Conservation (phyloP, 23 tunicate genomes). For the Styela clava region DNA sequence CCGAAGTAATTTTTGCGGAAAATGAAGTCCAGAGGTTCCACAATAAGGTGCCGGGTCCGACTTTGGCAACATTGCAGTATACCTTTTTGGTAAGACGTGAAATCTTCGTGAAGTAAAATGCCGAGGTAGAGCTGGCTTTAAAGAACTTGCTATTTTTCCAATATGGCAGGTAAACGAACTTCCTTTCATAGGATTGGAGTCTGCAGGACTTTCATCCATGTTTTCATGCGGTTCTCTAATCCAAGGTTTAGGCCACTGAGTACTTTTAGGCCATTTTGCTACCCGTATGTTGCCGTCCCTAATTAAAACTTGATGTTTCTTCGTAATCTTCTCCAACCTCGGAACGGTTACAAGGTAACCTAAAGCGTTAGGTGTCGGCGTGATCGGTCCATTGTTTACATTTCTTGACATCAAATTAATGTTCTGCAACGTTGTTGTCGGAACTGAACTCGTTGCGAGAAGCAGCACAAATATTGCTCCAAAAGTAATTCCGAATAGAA, state of each 20-base stretch:
- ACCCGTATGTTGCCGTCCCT: no score
- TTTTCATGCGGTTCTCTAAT: not conserved
- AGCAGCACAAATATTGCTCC: not conserved
- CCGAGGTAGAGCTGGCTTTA: not conserved
- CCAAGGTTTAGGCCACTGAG: not conserved
- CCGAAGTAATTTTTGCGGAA: not conserved
- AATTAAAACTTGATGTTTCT: not conserved
- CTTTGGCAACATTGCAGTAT: not conserved
- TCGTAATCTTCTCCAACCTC: not conserved
- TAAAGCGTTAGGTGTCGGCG: not conserved
- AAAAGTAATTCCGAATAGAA: not conserved
- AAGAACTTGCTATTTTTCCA: not conserved
- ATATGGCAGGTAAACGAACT: not conserved
- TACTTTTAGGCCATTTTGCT: not conserved
- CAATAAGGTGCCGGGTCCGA: not conserved
- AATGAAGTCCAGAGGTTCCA: not conserved
- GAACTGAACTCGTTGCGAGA: not conserved
- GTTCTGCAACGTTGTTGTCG: not conserved
- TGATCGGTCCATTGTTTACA: not conserved
- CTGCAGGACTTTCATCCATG: not conserved
- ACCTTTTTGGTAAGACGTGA: not conserved
- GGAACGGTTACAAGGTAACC: not conserved
- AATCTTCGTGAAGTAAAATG: not conserved
- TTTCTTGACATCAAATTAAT: not conserved
- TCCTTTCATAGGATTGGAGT: not conserved